These are phyloP conservation scores for Spatula clypeata DNA, from an alignment of 2,797 vertebrate species.

Conservation along the genomic window DNA sequence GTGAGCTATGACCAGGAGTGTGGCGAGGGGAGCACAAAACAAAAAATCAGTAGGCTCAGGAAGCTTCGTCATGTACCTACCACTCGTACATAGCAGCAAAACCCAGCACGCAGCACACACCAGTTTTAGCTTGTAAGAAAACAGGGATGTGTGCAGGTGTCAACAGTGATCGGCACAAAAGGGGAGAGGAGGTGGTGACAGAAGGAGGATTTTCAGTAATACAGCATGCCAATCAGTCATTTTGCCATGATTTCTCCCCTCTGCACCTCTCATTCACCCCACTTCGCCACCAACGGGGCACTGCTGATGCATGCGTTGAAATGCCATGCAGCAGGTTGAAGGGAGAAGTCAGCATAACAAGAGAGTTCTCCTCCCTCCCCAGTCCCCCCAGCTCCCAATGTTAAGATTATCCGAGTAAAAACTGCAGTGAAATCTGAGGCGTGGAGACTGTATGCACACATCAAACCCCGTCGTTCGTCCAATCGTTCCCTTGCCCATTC, in stretches of 20 bases:
- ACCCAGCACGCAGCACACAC: neutral
- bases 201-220: neutral
- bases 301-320: neutral
- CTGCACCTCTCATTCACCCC: neutral
- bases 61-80: neutral
- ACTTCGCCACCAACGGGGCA: fast-evolving
- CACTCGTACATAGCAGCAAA: neutral
- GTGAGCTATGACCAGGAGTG: fast-evolving
- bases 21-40: fast-evolving
- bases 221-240: neutral
- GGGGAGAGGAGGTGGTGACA: neutral
- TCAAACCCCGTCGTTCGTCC: slow-evolving; percentile 66
- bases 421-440: slow-evolving; percentile 61
- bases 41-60: neutral
- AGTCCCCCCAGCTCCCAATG: neutral
- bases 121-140: neutral
- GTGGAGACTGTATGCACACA: slow-evolving; percentile 52
- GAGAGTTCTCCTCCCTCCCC: slow-evolving; percentile 12
- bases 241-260: neutral
- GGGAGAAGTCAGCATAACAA: slow-evolving; percentile 30
- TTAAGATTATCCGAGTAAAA: slow-evolving; percentile 43
- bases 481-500: slow-evolving; percentile 68
- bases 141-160: neutral
- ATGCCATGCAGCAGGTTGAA: slow-evolving; percentile 54
- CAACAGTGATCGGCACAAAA: neutral